phyloP scores from a whole-genome alignment of 2,888 invertebrate genomes.

The Nineta flava region DNA sequence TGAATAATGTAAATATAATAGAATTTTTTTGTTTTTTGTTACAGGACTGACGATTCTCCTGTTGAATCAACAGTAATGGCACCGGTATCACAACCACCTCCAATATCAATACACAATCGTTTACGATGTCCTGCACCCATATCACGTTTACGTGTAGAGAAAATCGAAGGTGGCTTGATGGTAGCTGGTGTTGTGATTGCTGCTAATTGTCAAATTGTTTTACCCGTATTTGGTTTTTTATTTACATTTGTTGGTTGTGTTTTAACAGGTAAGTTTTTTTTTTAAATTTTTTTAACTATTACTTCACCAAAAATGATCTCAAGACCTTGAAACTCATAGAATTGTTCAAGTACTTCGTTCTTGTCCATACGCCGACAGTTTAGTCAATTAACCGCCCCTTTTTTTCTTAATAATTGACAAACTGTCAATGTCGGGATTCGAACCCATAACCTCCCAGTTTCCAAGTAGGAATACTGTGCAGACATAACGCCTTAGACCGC shows the following conservation, averaged over 20 bases:
- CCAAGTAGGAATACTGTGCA: no score
- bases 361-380: no score
- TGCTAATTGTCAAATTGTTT: constrained; percentile 60
- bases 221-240: constrained; percentile 60
- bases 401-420: no score
- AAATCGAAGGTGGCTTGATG: constrained; percentile 59
- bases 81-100: constrained; percentile 19
- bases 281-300: not conserved
- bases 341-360: no score
- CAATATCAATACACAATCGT: constrained; percentile 23
- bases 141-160: constrained; percentile 53
- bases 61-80: constrained; percentile 32
- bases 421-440: no score
- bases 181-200: constrained; percentile 63
- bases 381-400: no score
- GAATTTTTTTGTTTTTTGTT: no score
- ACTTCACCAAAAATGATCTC: not conserved
- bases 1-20: no score
- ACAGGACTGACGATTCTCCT: constrained; percentile 41
- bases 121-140: constrained; percentile 48
- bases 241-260: constrained; percentile 62
- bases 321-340: not conserved
- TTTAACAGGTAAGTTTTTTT: constrained; percentile 41
- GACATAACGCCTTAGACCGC: no score
- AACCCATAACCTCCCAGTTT: no score